A percentile compares a stretch with the other conserved stretches of the same genome.
These are phyloP conservation scores for Podocnemis expansa DNA, from an alignment of 2,113 vertebrate genomes.

Conservation along the genomic window DNA sequence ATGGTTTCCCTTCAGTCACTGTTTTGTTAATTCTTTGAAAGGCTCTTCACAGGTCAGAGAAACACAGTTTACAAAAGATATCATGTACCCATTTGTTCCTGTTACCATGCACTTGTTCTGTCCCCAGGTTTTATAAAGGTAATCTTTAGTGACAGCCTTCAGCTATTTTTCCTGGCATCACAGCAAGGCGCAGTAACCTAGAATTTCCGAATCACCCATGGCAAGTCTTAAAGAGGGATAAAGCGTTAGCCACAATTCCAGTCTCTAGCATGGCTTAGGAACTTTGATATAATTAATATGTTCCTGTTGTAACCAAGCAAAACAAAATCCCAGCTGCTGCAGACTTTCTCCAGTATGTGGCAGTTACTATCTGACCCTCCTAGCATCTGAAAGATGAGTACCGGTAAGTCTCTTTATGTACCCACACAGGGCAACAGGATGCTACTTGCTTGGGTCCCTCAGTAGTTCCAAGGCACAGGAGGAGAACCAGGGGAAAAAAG, in stretches of 20 bases:
- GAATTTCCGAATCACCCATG: background rate
- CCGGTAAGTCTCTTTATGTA: background rate
- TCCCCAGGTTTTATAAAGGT: background rate
- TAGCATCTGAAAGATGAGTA: background rate
- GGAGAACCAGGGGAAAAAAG: background rate
- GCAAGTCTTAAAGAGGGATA: background rate
- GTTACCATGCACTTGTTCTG: background rate
- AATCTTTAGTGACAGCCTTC: background rate
- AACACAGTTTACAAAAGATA: background rate
- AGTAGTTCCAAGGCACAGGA: background rate
- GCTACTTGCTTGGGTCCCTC: background rate
- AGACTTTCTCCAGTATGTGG: background rate
- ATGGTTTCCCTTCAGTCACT: background rate
- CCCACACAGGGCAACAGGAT: background rate
- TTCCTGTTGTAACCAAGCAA: background rate
- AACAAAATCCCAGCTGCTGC: background rate
- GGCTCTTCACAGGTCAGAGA: background rate
- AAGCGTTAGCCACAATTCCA: background rate
- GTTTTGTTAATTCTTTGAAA: slow-evolving; percentile 23
- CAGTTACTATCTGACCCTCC: background rate
- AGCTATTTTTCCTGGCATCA: background rate
- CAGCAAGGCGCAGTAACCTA: background rate
- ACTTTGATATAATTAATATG: background rate
- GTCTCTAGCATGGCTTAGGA: background rate
- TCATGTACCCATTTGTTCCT: background rate